These are phyloP conservation scores for Astreopora myriophthalma DNA, from an alignment of 64 coral and sea anemone species.

Conservation along the genomic window DNA sequence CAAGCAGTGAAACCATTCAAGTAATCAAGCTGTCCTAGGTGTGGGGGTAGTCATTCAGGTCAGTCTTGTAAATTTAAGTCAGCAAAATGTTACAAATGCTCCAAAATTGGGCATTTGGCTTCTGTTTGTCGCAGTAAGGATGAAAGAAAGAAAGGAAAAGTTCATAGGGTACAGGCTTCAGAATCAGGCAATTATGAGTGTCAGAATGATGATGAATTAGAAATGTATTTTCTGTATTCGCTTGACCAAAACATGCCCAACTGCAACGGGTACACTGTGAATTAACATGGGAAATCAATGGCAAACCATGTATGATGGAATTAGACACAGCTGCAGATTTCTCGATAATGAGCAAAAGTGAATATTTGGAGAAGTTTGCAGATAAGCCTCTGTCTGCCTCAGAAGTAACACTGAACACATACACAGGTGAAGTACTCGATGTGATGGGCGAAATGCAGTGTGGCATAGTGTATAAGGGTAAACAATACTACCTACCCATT, in stretches of 20 bases:
- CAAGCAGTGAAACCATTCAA: background rate
- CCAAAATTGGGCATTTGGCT: conserved; percentile 31
- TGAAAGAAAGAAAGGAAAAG: background rate
- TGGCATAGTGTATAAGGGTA: too few species aligned
- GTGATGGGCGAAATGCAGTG: too few species aligned
- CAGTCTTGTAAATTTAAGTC: conserved; percentile 11
- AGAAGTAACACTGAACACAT: conserved; percentile 25
- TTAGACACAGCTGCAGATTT: conserved; percentile 22
- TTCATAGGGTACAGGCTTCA: background rate
- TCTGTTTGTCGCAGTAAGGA: conserved; percentile 32
- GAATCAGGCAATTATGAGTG: background rate
- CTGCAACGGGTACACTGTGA: background rate
- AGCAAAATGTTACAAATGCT: conserved; percentile 28
- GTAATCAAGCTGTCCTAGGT: background rate
- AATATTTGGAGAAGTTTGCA: conserved; percentile 50
- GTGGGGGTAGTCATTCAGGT: too few species aligned
- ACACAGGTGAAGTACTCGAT: conserved; percentile 45
- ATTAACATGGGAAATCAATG: conserved; percentile 7
- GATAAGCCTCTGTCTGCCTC: conserved; percentile 2
- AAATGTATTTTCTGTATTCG: background rate
- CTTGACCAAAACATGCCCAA: conserved; percentile 6
- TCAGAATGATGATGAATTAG: background rate
- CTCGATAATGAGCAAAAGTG: background rate
- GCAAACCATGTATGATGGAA: background rate
- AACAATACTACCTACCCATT: too few species aligned